phyloP scores from a whole-genome alignment of 2,888 invertebrate species.

The Campaea margaritaria region DNA sequence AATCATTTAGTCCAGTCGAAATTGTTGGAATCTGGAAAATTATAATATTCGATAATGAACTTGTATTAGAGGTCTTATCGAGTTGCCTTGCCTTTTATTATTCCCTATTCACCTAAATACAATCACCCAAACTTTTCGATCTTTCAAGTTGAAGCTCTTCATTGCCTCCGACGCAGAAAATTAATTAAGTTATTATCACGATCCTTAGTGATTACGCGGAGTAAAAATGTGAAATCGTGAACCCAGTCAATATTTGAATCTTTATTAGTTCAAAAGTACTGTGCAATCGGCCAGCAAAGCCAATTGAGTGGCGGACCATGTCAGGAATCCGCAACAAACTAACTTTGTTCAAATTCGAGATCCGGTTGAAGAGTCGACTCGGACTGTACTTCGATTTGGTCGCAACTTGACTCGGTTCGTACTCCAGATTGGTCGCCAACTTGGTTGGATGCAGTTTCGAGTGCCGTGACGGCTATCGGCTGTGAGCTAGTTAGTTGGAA shows the following conservation, averaged over 20 bases:
- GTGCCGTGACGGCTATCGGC: slow-evolving; percentile 37
- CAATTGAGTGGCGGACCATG: slow-evolving; percentile 62
- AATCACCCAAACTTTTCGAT: slow-evolving; percentile 28
- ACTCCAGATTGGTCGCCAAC: slow-evolving; percentile 37
- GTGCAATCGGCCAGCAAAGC: slow-evolving; percentile 38
- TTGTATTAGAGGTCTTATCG: slow-evolving; percentile 1
- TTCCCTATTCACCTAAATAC: slow-evolving; percentile 24
- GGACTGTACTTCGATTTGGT: slow-evolving; percentile 39
- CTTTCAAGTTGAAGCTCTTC: slow-evolving; percentile 26
- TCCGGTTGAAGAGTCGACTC: slow-evolving; percentile 56
- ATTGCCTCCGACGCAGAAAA: slow-evolving; percentile 26
- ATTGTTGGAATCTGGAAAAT: background rate
- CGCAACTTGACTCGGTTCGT: slow-evolving; percentile 20
- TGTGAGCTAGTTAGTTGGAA: slow-evolving; percentile 37
- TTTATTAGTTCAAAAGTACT: slow-evolving; percentile 24
- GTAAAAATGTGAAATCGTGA: slow-evolving; percentile 25
- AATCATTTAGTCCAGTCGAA: too few species aligned
- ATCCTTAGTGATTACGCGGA: slow-evolving; percentile 23
- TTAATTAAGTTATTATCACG: slow-evolving; percentile 34
- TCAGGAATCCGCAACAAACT: slow-evolving; percentile 66
- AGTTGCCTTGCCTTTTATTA: slow-evolving; percentile 15
- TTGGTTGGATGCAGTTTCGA: slow-evolving; percentile 29
- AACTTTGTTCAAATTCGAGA: slow-evolving; percentile 65
- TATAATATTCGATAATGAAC: background rate
- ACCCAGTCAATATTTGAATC: slow-evolving; percentile 32